Evolutionary conservation across 2,797 vertebrate genomes (phyloP), one percentile per base, ranked within the genome.

Genomic region (Mareca penelope): DNA sequence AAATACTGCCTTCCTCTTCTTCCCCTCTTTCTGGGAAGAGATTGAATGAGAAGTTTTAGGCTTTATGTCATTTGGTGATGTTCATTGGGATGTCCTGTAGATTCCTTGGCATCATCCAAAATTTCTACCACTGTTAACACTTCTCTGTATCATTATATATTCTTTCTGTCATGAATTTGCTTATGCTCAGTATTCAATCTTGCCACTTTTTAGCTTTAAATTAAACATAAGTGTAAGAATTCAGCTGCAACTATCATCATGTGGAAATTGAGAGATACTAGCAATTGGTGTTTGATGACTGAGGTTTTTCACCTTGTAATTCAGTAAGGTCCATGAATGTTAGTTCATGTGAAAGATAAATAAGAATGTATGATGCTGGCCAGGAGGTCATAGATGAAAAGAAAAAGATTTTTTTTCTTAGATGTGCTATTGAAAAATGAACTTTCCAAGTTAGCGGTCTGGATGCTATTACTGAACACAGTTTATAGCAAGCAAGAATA

Each of bases 241-340:
- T 75, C 52, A 93, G 0, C 80, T 85, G 29, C 15, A n/a, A 15
- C 23, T 81, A 72, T 80, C 44, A 24, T 68, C 3, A 0, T 87
- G 73, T 82, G 59, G 48, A 90, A 81, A 57, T 40, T 53, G 37
- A 81, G 84, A 89, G n/a, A 48, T 75, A 57, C 75, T 83, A 40
- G 75, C 37, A 80, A 33, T 10, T 89, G 72, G 31, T 73, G 67
- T 85, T 85, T 91, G 40, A 77, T 6, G 29, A 65, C 57, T 42
- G 31, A 24, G 64, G 39, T 33, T 91, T 96, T 82, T 64, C 35
- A 70, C 72, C 81, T 63, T 88, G 57, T 80, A 80, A 81, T 93
- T 64, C 85, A 85, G 70, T 78, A 56, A 59, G 80, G 44, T n/a
- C 44, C 0, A 0, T 73, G 52, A 72, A 16, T 55, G 6, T 84